Conservation (phyloP, 2,113 vertebrate genomes). For the Rhinoptilus africanus region DNA sequence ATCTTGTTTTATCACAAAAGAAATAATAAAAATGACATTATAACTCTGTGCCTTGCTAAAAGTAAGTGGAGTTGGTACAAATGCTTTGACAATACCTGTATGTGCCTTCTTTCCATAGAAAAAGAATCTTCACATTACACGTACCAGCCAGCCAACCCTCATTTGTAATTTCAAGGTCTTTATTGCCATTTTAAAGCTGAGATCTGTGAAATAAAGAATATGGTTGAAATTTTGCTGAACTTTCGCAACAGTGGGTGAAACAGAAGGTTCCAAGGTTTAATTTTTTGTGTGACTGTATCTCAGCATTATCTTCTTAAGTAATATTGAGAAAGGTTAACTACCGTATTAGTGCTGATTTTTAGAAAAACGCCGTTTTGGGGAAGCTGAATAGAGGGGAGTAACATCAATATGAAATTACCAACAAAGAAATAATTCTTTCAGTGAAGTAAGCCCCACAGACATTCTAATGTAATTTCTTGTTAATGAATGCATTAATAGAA, state of each 20-base stretch:
- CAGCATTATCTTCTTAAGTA: slow-evolving; percentile 36
- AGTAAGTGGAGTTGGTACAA: neutral
- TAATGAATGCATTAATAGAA: slow-evolving; percentile 53
- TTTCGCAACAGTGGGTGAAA: neutral
- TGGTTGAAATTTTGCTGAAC: neutral
- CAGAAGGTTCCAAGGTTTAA: neutral
- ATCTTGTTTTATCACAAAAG: neutral
- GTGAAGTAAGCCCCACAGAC: slow-evolving; percentile 41
- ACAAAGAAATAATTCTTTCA: slow-evolving; percentile 43
- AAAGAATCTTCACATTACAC: neutral
- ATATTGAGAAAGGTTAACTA: slow-evolving; percentile 54
- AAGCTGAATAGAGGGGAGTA: neutral
- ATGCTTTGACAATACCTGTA: neutral
- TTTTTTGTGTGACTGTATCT: neutral
- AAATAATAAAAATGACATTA: neutral
- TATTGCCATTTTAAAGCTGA: neutral
- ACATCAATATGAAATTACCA: slow-evolving; percentile 32
- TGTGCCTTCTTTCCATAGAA: neutral
- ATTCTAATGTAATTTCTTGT: slow-evolving; percentile 39
- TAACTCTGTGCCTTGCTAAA: neutral
- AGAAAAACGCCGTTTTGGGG: neutral
- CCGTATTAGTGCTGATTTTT: slow-evolving; percentile 28
- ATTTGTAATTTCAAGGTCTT: neutral
- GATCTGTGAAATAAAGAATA: neutral
- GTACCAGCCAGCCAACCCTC: neutral